These are phyloP conservation scores for Drosophila paulistorum DNA, from an alignment of 1,140 invertebrate genomes.

Conservation along the genomic window DNA sequence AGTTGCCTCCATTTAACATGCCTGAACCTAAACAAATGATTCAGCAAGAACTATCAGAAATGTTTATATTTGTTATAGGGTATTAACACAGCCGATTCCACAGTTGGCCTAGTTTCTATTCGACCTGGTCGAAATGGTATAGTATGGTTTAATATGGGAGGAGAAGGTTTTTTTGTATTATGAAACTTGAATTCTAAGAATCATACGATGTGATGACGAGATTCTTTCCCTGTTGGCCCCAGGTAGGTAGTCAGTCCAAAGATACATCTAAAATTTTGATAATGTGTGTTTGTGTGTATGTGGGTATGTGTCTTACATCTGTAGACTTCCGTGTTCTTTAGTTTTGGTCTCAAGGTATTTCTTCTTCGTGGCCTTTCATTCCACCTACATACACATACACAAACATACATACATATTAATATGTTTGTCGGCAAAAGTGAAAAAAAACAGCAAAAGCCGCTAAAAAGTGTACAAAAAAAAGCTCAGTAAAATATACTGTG, in stretches of 20 bases:
- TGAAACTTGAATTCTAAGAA: slow-evolving; percentile 37
- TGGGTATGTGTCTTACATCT: slow-evolving; percentile 20
- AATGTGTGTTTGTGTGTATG: neutral
- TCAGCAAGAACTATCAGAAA: too few species aligned
- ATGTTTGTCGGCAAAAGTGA: neutral
- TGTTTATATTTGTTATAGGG: too few species aligned
- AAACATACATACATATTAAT: neutral
- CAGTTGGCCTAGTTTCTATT: neutral
- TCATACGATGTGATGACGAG: slow-evolving; percentile 16
- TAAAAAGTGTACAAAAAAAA: slow-evolving; percentile 48
- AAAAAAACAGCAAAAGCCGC: slow-evolving; percentile 18
- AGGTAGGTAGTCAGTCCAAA: slow-evolving; percentile 12
- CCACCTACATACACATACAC: slow-evolving; percentile 28
- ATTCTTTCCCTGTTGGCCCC: neutral
- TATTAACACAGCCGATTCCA: too few species aligned
- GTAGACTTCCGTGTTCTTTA: slow-evolving; percentile 49
- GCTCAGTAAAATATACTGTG: slow-evolving; percentile 46
- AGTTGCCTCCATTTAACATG: too few species aligned
- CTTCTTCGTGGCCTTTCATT: slow-evolving; percentile 25
- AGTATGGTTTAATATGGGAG: neutral
- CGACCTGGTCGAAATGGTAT: neutral
- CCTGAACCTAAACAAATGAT: too few species aligned
- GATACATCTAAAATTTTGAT: neutral
- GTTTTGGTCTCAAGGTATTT: slow-evolving; percentile 54
- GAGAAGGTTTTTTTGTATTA: neutral